Evolutionary conservation across 2,797 vertebrate genomes (phyloP).

Genomic region (Orestias chungarensis): DNA sequence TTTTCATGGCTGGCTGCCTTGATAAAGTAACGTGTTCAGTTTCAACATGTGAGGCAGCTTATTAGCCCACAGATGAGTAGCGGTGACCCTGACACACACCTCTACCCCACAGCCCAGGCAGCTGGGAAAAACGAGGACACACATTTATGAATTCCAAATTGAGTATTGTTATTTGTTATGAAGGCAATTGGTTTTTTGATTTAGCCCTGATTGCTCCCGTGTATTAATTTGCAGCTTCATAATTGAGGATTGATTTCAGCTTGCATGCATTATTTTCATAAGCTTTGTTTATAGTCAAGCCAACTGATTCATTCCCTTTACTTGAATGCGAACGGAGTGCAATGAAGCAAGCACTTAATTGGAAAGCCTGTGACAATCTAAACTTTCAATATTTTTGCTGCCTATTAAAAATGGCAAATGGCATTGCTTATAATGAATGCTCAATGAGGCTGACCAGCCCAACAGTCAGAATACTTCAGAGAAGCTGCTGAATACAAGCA

Average conservation of each 20-base stretch:
- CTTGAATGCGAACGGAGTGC: slow-evolving; percentile 69
- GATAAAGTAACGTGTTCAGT: slow-evolving; percentile 74
- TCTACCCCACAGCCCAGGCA: slow-evolving; percentile 36
- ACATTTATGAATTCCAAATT: slow-evolving; percentile 60
- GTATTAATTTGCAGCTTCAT: slow-evolving; percentile 72
- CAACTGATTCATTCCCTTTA: slow-evolving; percentile 69
- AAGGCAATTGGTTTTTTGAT: slow-evolving; percentile 74
- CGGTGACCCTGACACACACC: slow-evolving; percentile 62
- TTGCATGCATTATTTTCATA: slow-evolving; percentile 66
- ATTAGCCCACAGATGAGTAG: slow-evolving; percentile 62
- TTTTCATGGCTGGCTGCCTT: slow-evolving; percentile 76
- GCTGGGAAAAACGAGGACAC: slow-evolving; percentile 35
- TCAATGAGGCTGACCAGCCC: slow-evolving; percentile 52
- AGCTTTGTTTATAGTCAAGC: slow-evolving; percentile 70
- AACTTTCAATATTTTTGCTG: slow-evolving; percentile 66
- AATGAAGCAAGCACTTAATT: slow-evolving; percentile 74
- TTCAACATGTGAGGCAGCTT: slow-evolving; percentile 71
- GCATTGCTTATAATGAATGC: slow-evolving; percentile 51
- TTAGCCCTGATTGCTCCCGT: slow-evolving; percentile 69
- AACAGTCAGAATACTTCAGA: slow-evolving; percentile 1
- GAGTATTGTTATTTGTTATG: slow-evolving; percentile 59
- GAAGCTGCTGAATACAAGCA: slow-evolving; percentile 7
- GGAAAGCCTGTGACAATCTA: slow-evolving; percentile 70
- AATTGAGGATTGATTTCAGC: slow-evolving; percentile 76
- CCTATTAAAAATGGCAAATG: slow-evolving; percentile 73